Conservation (phyloP, 2,888 invertebrate species). For the Hypena proboscidalis region DNA sequence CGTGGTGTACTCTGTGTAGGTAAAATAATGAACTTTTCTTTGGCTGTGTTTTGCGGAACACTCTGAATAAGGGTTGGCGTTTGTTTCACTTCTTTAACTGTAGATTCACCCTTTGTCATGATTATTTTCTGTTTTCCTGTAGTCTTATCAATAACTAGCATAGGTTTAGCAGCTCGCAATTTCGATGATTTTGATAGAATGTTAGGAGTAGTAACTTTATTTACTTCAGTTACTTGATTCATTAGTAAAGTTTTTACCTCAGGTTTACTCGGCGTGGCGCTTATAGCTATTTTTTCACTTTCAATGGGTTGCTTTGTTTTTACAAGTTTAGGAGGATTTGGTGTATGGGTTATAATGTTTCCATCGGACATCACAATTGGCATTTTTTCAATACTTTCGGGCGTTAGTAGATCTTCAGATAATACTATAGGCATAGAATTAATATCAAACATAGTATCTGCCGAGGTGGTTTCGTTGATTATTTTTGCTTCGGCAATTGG, state of each 20-base stretch:
- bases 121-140: constrained; percentile 80
- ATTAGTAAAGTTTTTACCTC: constrained; percentile 74
- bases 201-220: constrained; percentile 75
- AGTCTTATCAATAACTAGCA: constrained; percentile 77
- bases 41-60: constrained; percentile 55
- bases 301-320: constrained; percentile 64
- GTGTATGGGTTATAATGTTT: constrained; percentile 64
- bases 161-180: constrained; percentile 74
- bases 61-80: constrained; percentile 58
- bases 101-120: constrained; percentile 70
- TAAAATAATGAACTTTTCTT: constrained; percentile 79
- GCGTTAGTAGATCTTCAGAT: constrained; percentile 88
- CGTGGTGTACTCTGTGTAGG: constrained; percentile 68
- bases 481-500: constrained; percentile 56
- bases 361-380: constrained; percentile 86
- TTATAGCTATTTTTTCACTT: constrained; percentile 63
- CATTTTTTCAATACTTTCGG: constrained; percentile 89
- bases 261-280: constrained; percentile 56
- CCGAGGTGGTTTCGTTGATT: constrained; percentile 48
- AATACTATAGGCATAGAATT: constrained; percentile 91
- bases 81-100: constrained; percentile 68
- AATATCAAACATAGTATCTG: constrained; percentile 87
- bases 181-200: constrained; percentile 80
- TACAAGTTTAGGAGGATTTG: constrained; percentile 62
- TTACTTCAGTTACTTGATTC: constrained; percentile 65